Evolutionary conservation across 1,140 invertebrate genomes (phyloP), one percentile per base, ranked within the genome.

Genomic region (Microvelia longipes): DNA sequence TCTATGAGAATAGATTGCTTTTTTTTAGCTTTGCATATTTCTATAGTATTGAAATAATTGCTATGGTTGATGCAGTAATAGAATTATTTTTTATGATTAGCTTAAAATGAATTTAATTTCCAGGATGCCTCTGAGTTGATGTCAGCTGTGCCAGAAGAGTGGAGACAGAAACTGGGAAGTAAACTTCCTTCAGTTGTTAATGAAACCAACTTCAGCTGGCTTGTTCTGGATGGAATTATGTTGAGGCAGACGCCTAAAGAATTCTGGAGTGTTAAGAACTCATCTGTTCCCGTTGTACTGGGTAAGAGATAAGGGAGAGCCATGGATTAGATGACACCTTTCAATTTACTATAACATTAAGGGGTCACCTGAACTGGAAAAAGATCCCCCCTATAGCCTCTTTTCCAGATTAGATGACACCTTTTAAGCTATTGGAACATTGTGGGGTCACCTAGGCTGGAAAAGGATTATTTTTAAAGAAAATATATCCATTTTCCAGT

Each of bases 171-270:
- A 64, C 80, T 84, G 1, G 81, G 82, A 1, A 84, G 85, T 67
- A 75, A 90, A 24, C 89, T 90, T 0, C 75, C 78, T 0, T 71
- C 76, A 19, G 82, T 82, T 60, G 86, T 88, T 76, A 77, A 81
- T 13, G 80, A 76, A 0, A 29, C 62, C 0, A 67, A 73, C 50
- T 88, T 89, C 71, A 86, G 90, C 65, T 91, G 90, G 88, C 76
- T 91, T 1, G 87, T 91, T 1, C 75, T 87, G 1, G 90, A 92
- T 74, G 88, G 89, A 1, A 77, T 81, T 26, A 83, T 88, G 30
- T 74, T 92, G 1, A 82, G 83, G 68, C 81, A 85, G 64, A 84
- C 88, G 73, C 84, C 88, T 0, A 83, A 82, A 13, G 82, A 85
- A 25, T 82, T 81, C 50, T 87, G 87, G 83, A 75, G 80, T 11